Evolutionary conservation across 2,797 vertebrate species (phyloP).

Genomic region (Calcarius lapponicus): DNA sequence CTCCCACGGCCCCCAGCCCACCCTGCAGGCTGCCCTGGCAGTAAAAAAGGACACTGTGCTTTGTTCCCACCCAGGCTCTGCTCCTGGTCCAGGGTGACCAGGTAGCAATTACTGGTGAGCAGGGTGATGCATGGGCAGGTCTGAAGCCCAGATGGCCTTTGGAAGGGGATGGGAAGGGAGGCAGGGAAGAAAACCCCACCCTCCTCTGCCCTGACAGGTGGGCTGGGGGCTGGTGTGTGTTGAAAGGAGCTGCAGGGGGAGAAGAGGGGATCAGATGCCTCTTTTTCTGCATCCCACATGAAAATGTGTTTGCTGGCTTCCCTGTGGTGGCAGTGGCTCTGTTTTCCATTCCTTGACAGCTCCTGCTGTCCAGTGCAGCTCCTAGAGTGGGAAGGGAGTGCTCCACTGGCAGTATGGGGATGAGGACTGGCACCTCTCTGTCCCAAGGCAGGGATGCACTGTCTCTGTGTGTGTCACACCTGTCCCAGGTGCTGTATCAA

Average conservation of each 20-base stretch:
- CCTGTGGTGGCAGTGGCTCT: not conserved
- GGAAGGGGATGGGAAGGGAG: not conserved
- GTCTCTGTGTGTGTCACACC: not conserved
- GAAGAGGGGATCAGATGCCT: not conserved
- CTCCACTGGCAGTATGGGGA: rapidly evolving
- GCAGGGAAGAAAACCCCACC: not conserved
- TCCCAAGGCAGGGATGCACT: not conserved
- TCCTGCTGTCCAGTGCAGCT: rapidly evolving
- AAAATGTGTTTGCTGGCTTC: not conserved
- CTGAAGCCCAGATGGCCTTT: not conserved
- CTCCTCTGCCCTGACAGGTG: not conserved
- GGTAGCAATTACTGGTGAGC: not conserved
- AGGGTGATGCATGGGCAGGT: not conserved
- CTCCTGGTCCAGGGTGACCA: not conserved
- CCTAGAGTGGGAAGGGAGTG: not conserved
- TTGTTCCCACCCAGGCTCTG: not conserved
- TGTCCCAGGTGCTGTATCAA: not conserved
- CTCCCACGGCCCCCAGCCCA: not conserved
- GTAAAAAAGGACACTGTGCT: not conserved
- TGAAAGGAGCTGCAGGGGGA: not conserved
- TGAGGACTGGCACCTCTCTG: not conserved
- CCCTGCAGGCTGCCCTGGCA: not conserved
- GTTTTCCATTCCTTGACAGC: not conserved
- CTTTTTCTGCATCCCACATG: not conserved
- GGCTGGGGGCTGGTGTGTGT: not conserved